Evolutionary conservation across 1,140 invertebrate genomes (phyloP).

Genomic region (Meloidogyne chitwoodi): DNA sequence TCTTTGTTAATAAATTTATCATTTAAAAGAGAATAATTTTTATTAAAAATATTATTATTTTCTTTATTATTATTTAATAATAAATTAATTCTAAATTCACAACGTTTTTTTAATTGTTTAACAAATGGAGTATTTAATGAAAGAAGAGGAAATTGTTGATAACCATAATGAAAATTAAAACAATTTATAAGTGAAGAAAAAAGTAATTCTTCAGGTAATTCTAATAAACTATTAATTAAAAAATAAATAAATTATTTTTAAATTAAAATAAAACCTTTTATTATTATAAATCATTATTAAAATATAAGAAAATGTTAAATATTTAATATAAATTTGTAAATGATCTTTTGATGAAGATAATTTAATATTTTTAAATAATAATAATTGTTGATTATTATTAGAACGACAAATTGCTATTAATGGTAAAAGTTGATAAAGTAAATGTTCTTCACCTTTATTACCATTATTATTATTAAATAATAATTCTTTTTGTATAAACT

Average conservation of each 20-base stretch:
- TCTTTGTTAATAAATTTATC: neutral
- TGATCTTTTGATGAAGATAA: neutral
- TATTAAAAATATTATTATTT: neutral
- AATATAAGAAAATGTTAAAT: neutral
- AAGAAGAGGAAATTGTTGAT: slow-evolving; percentile 8
- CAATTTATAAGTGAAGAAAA: neutral
- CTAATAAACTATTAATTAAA: neutral
- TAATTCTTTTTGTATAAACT: neutral
- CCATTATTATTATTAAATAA: neutral
- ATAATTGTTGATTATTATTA: neutral
- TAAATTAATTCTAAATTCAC: slow-evolving; percentile 9
- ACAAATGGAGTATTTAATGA: slow-evolving; percentile 9
- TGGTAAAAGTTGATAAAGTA: slow-evolving; percentile 11
- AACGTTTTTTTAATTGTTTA: neutral
- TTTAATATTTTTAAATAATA: neutral
- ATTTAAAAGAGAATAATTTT: neutral
- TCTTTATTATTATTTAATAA: neutral
- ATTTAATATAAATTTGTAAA: neutral
- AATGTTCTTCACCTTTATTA: neutral
- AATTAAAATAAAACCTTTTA: neutral
- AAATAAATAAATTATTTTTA: neutral
- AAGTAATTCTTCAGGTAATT: neutral
- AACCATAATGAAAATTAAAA: slow-evolving; percentile 14
- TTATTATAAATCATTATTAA: slow-evolving; percentile 9
- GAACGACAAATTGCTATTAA: slow-evolving; percentile 5